Conservation (phyloP, 2,888 invertebrate species). For the Dryococelus australis region DNA sequence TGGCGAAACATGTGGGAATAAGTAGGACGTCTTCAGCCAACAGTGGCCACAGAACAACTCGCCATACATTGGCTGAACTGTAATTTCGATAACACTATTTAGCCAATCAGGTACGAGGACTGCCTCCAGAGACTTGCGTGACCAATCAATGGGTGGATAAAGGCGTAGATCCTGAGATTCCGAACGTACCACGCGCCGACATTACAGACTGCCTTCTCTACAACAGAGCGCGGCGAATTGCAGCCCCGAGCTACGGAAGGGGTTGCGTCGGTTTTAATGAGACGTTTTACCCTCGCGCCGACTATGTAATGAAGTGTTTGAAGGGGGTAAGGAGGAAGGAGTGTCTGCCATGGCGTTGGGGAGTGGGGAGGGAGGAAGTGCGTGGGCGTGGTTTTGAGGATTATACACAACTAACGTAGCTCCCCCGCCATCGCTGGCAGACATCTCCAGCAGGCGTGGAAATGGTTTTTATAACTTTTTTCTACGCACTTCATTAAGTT, state of each 20-base stretch:
- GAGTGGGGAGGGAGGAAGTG: neutral
- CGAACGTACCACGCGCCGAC: neutral
- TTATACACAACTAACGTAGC: neutral
- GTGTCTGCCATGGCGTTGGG: neutral
- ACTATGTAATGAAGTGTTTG: neutral
- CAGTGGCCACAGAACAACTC: too few relatives aligned
- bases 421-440: neutral
- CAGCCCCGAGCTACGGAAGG: neutral
- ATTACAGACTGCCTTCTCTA: neutral
- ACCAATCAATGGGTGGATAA: too few relatives aligned
- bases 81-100: too few relatives aligned
- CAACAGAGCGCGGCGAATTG: neutral
- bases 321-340: neutral
- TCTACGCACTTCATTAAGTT: slow-evolving; percentile 2
- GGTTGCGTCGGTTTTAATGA: slow-evolving; percentile 9
- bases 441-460: neutral
- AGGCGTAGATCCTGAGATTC: neutral
- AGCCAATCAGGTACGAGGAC: too few relatives aligned
- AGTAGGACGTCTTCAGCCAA: too few relatives aligned
- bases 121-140: too few relatives aligned
- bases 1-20: too few relatives aligned
- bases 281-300: slow-evolving; percentile 16
- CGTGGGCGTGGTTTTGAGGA: neutral
- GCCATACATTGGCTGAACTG: too few relatives aligned
- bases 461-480: neutral